Evolutionary conservation across 2,113 vertebrate species (phyloP), one percentile per base, ranked within the genome.

Genomic region (Colaptes auratus): DNA sequence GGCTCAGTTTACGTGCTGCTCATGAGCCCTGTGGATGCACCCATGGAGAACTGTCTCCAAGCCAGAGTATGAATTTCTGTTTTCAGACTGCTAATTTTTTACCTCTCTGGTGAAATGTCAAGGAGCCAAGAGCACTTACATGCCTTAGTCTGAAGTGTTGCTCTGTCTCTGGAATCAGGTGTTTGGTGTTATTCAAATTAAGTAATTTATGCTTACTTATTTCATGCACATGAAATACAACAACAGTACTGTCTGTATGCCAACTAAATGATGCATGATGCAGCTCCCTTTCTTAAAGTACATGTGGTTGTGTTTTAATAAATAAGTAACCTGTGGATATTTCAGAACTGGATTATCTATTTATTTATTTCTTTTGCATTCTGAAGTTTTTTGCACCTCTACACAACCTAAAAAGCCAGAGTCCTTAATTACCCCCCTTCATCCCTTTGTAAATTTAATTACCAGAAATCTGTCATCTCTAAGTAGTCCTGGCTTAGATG

Each of bases 131-230:
- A 91, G 79, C 73, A 48, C 85, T 93, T 80, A 55, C 60, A 36
- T 76, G 77, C 69, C 33, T 83, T 74, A 81, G 90, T 4, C 28
- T 81, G 92, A 95, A 94, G 79, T 60, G 79, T 88, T 88, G 75
- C 76, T 86, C 52, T 1, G 1, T 89, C 79, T 96, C 69, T 83
- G 86, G 61, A 90, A 81, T 94, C 96, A 96, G 93, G 86, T 96
- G 92, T 86, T 93, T 3, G 13, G 79, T 93, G 65, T 93, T 95
- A 86, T 27, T 93, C 60, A 93, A 64, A 94, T 95, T 36, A 93
- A 94, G 93, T 77, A 90, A 90, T 95, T 94, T 95, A 90, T 83
- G 72, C 90, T 94, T 88, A 88, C 93, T 95, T 96, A 83, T 91
- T 91, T 96, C 86, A 77, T 0, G 17, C 2, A 0, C 19, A 46